A percentile compares a stretch with the other conserved stretches of the same genome.
Evolutionary conservation across 2,113 vertebrate species (phyloP).

Genomic region (Bubo bubo): DNA sequence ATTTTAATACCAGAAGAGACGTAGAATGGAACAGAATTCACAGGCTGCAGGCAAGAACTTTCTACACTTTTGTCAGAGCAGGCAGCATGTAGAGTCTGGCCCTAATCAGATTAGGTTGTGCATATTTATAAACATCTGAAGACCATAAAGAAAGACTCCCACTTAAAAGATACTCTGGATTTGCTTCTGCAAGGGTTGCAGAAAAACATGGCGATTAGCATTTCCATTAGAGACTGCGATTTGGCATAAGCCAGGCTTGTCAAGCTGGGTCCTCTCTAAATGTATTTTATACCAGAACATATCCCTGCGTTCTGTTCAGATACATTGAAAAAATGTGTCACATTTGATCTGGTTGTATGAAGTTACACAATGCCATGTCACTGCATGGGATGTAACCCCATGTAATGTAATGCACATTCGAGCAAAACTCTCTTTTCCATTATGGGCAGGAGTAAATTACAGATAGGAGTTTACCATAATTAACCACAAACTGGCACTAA

Average conservation of each 20-base stretch:
- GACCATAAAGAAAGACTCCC: constrained; percentile 53
- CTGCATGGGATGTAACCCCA: constrained; percentile 23
- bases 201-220: constrained; percentile 15
- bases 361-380: constrained; percentile 41
- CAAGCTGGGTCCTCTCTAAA: not conserved
- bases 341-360: constrained; percentile 51
- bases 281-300: not conserved
- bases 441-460: constrained; percentile 52
- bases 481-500: constrained; percentile 67
- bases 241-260: not conserved
- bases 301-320: not conserved
- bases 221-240: constrained; percentile 16
- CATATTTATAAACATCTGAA: constrained; percentile 65
- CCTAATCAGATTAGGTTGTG: constrained; percentile 57
- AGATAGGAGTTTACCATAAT: constrained; percentile 60
- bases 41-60: constrained; percentile 41
- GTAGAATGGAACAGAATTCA: not conserved
- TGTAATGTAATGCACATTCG: constrained; percentile 52
- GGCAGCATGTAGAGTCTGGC: constrained; percentile 51
- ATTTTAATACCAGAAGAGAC: not conserved
- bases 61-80: constrained; percentile 27
- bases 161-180: constrained; percentile 60
- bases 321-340: constrained; percentile 53
- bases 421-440: constrained; percentile 50
- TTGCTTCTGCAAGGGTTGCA: constrained; percentile 52